Conservation (phyloP, 2,113 vertebrate genomes). For the Tachysurus fulvidraco region DNA sequence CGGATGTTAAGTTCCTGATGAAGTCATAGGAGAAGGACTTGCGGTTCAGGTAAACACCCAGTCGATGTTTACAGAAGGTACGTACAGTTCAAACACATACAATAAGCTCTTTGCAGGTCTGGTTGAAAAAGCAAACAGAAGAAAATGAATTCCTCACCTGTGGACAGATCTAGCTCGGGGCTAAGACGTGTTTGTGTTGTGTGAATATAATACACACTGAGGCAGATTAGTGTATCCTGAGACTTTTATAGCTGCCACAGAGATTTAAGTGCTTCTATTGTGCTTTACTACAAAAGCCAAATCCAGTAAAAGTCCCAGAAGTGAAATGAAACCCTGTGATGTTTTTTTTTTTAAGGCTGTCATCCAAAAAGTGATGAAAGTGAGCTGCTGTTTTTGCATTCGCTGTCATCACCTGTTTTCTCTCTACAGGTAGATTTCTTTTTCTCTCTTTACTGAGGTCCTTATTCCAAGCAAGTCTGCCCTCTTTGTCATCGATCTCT, state of each 20-base stretch:
- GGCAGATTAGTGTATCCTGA: conserved; percentile 5
- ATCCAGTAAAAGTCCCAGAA: neutral
- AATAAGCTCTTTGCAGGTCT: neutral
- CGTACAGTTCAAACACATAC: neutral
- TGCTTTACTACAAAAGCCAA: conserved; percentile 12
- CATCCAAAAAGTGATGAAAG: neutral
- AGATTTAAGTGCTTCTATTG: conserved; percentile 19
- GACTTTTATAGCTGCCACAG: neutral
- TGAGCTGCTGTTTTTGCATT: neutral
- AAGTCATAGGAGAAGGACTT: neutral
- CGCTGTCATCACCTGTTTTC: neutral
- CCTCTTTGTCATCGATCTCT: neutral
- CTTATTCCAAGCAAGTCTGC: neutral
- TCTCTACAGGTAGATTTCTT: neutral
- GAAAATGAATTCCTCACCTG: neutral
- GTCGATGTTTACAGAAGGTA: too few relatives aligned
- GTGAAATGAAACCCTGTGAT: neutral
- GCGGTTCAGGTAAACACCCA: neutral
- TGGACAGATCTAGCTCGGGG: neutral
- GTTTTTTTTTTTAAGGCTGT: neutral
- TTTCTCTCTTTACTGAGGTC: neutral
- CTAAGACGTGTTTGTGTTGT: neutral
- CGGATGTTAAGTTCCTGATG: neutral
- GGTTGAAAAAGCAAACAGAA: neutral
- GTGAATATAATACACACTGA: conserved; percentile 15